Evolutionary conservation across 2,113 vertebrate genomes (phyloP), one percentile per base, ranked within the genome.

Genomic region (Scalopus aquaticus): DNA sequence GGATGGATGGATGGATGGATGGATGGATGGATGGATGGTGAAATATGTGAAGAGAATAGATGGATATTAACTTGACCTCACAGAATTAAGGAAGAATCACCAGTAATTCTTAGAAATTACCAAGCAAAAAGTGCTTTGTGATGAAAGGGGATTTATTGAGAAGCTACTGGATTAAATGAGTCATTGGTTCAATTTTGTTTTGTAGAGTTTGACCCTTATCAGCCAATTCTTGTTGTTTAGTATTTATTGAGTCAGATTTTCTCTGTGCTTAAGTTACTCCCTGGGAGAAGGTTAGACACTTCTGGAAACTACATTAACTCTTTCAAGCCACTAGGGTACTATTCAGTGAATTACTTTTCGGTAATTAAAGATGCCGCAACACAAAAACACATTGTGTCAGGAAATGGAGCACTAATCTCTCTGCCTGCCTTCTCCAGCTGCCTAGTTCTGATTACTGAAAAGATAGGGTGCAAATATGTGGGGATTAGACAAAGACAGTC

Each of bases 231-330:
- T 94, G 73, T 97, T 97, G 93, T 93, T 95, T 85, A 93, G 87
- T 96, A 94, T 97, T 96, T 97, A 97, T 92, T 90, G 93, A 96
- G 83, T 62, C 91, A 97, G 90, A 95, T 96, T 97, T 93, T 95
- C 92, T 96, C 96, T 90, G 76, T 87, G 74, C 88, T 95, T 96
- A 96, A 96, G 76, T 90, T 96, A 93, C 91, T 96, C 89, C 64
- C 56, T 39, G 20, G 87, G 88, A 97, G 93, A 93, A 95, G 83
- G 87, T 93, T 93, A 96, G 60, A 76, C 76, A 90, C 91, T 97
- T 97, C 93, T 95, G 62, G 90, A 97, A 97, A 92, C 80, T 95
- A 83, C 91, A 96, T 97, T 97, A 97, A 97, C 95, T 97, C 93
- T 96, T 96, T 96, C 89, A 92, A 96, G 87, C 44, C 96, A 96